These are phyloP conservation scores for Pristis pectinata DNA, from an alignment of 2,797 vertebrate species.

Conservation along the genomic window DNA sequence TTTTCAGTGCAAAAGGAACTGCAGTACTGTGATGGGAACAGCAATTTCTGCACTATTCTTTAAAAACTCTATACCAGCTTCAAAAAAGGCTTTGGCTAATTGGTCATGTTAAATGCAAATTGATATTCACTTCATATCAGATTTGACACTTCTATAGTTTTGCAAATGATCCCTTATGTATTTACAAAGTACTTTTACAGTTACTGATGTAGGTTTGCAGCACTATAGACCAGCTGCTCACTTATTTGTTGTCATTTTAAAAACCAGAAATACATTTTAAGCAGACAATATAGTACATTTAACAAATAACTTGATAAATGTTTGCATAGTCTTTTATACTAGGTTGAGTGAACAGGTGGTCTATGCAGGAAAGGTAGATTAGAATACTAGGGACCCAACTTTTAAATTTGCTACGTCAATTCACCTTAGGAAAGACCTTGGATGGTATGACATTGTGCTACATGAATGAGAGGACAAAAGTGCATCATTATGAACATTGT, in stretches of 20 bases:
- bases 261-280: neutral
- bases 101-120: neutral
- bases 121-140: neutral
- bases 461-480: neutral
- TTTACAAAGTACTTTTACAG: neutral
- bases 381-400: neutral
- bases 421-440: neutral
- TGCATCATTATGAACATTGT: neutral
- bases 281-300: neutral
- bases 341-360: neutral
- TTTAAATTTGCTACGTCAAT: neutral
- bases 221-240: neutral
- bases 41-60: neutral
- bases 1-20: neutral
- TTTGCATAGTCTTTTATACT: neutral
- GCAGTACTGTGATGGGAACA: neutral
- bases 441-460: neutral
- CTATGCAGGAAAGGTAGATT: neutral
- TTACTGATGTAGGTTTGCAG: neutral
- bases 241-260: neutral
- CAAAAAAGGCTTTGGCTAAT: neutral
- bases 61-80: neutral
- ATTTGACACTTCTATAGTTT: neutral
- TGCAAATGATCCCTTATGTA: neutral
- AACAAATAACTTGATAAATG: neutral